Conservation (phyloP, 2,888 invertebrate species). For the Globia sparganii region DNA sequence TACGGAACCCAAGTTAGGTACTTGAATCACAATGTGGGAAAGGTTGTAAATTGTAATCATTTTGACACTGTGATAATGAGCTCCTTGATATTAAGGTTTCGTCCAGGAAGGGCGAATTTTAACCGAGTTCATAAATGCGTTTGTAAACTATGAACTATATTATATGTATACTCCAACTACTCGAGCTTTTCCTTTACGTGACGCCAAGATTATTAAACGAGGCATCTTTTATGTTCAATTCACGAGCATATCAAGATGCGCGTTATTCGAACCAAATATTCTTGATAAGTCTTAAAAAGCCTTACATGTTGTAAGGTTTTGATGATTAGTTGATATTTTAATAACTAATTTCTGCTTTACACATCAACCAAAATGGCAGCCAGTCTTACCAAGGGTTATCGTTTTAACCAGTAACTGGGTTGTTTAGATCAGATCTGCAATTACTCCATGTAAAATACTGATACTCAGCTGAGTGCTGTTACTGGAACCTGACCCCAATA, state of each 20-base stretch:
- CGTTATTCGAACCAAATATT: not conserved
- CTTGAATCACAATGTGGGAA: constrained; percentile 41
- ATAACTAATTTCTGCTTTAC: not conserved
- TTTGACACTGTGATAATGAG: constrained; percentile 53
- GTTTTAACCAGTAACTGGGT: not conserved
- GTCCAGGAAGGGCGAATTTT: not conserved
- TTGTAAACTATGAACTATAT: no score
- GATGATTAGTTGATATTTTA: not conserved
- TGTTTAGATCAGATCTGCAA: not conserved
- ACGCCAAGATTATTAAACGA: not conserved
- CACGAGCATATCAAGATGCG: not conserved
- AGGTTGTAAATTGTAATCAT: constrained; percentile 52
- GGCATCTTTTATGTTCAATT: not conserved
- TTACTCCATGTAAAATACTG: no score
- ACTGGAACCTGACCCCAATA: no score
- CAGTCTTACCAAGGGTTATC: not conserved
- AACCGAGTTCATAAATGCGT: not conserved
- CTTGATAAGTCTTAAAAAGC: not conserved
- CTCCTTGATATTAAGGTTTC: constrained; percentile 18
- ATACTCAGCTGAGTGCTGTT: no score
- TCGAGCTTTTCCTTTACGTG: not conserved
- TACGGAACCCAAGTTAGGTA: constrained; percentile 42
- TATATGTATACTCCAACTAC: no score
- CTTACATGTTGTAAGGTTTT: no score
- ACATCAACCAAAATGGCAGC: not conserved